Conservation (phyloP, 2,888 invertebrate genomes). For the Noctua fimbriata region DNA sequence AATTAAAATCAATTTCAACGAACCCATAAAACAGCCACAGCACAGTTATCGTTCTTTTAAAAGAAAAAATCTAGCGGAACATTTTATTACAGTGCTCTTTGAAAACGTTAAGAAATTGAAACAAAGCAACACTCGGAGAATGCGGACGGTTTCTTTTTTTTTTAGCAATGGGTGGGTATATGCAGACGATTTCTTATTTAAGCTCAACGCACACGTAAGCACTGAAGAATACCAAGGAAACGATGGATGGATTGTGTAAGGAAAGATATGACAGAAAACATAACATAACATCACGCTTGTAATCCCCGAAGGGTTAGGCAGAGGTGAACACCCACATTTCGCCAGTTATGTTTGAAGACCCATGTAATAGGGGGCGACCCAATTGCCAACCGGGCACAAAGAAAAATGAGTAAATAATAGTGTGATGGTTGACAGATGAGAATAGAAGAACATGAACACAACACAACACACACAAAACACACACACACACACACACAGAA, state of each 20-base stretch:
- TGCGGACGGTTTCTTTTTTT: constrained; percentile 36
- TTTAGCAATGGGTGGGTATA: constrained; percentile 13
- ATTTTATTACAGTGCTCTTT: constrained; percentile 53
- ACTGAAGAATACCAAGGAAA: neutral
- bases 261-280: no score
- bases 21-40: constrained; percentile 8
- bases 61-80: constrained; percentile 41
- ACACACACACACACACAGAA: no score
- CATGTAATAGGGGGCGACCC: no score
- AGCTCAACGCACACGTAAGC: neutral
- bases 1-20: constrained; percentile 4
- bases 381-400: no score
- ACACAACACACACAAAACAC: no score
- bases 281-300: no score
- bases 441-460: no score
- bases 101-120: constrained; percentile 56
- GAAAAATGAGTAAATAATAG: no score
- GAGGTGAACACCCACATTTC: no score
- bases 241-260: neutral
- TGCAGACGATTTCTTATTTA: constrained; percentile 42
- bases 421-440: no score
- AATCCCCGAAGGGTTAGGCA: no score
- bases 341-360: no score
- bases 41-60: constrained; percentile 18
- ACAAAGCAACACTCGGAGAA: constrained; percentile 45